A percentile compares a stretch with the other conserved stretches of the same genome.
Evolutionary conservation across 2,888 invertebrate species (phyloP).

Genomic region (Drosophila hamatofila): DNA sequence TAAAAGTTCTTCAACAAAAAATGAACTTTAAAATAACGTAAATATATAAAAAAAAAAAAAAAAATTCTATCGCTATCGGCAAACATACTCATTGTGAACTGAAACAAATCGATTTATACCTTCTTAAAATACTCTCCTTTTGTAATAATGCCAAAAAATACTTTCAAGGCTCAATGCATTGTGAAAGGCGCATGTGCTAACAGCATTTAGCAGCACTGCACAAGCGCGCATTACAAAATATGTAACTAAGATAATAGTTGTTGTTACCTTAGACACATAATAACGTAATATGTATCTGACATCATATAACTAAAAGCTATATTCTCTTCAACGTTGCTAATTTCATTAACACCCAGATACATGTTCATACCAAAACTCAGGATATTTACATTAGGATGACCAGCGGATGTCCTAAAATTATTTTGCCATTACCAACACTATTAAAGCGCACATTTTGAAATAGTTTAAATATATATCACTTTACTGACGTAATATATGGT

Average conservation of each 20-base stretch:
- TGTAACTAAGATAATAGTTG: no score
- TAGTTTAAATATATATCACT: conserved; percentile 3
- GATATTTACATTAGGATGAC: conserved; percentile 1
- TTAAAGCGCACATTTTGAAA: neutral
- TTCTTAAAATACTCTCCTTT: neutral
- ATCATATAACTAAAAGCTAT: no score
- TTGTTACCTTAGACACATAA: no score
- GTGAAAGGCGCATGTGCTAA: neutral
- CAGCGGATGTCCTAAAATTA: neutral
- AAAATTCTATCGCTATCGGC: neutral
- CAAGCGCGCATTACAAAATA: neutral
- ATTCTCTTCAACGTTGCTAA: no score
- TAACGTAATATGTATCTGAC: no score
- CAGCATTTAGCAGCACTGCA: neutral
- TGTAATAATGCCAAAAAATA: neutral
- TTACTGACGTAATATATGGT: neutral
- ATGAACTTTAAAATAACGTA: neutral
- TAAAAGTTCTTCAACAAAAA: no score
- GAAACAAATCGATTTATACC: neutral
- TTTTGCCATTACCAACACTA: conserved; percentile 4
- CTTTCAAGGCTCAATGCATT: neutral
- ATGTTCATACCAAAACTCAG: neutral
- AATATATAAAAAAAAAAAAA: neutral
- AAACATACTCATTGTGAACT: neutral
- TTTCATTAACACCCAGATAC: neutral